Evolutionary conservation across 2,797 vertebrate species (phyloP).

Genomic region (Rhinatrema bivittatum): DNA sequence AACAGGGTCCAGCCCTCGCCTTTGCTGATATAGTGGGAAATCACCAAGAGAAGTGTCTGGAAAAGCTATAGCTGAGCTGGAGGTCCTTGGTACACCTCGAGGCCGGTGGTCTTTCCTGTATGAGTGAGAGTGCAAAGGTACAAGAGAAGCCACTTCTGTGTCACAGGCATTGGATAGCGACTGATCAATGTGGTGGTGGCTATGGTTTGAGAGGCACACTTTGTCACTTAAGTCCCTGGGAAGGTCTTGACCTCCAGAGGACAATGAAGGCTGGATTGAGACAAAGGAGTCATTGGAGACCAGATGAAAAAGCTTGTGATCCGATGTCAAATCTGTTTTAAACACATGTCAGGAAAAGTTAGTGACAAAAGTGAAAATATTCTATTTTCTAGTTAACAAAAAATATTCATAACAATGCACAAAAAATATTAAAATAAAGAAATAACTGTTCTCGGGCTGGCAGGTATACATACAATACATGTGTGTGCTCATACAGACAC

Average conservation of each 20-base stretch:
- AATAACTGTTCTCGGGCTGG: background rate
- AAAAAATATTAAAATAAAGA: background rate
- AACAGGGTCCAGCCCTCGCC: slow-evolving; percentile 89
- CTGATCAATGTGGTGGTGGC: slow-evolving; percentile 75
- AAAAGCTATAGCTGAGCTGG: slow-evolving; percentile 94
- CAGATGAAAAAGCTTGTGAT: slow-evolving; percentile 90
- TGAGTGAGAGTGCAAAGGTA: slow-evolving; percentile 82
- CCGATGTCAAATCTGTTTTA: slow-evolving; percentile 81
- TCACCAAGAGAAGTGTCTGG: slow-evolving; percentile 86
- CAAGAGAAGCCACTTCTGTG: slow-evolving; percentile 71
- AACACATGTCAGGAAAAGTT: background rate
- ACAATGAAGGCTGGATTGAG: slow-evolving; percentile 93
- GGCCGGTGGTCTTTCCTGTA: slow-evolving; percentile 89
- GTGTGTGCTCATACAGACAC: too few relatives aligned
- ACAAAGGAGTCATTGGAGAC: slow-evolving; percentile 94
- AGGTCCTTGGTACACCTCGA: slow-evolving; percentile 91
- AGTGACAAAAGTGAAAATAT: background rate
- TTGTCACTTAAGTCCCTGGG: slow-evolving; percentile 68
- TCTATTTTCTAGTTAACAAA: background rate
- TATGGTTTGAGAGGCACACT: slow-evolving; percentile 62
- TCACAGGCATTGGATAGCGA: slow-evolving; percentile 76
- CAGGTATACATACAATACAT: too few relatives aligned
- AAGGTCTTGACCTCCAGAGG: slow-evolving; percentile 82
- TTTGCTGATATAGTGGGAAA: slow-evolving; percentile 83
- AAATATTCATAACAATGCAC: background rate